Base-by-base conservation (phyloP, 2,888 invertebrate genomes). In the Mythimna pallens region DNA sequence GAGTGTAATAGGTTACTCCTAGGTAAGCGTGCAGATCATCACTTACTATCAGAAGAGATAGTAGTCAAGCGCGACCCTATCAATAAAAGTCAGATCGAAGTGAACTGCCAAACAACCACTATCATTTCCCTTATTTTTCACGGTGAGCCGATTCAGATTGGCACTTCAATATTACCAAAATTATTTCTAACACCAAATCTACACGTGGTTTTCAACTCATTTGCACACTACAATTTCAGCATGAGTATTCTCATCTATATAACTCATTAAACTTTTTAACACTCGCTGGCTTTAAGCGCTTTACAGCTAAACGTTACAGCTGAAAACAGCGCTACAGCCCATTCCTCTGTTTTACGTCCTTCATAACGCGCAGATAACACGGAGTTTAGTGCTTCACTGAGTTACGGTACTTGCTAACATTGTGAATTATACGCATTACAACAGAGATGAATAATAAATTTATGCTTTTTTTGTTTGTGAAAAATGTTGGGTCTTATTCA, bases 191-290 rank as follows among this genome's bases (percentile, higher is more conserved):
- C 62, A 69, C 25, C 1, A 43, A 40, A 4, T 40, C 40, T 47
- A 47, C 47, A 47, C 17, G 10, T 10, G 17, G 1, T 20, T 36
- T 54, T 12, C 65, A 54, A 54, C 22, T 34, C 1, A 74, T 54
- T 50, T 50, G 22, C 20, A 55, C 36, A 47, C 50, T 76, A 17
- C 36, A 30, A 76, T 50, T 76, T 50, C n/a, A 57, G 5, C 40
- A 30, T 40, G 9, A 12, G 62, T 17, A 57, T 78, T 64, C 30
- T 14, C 54, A 47, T 40, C 14, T 7, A 47, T 43, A 50, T 36
- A 52, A 68, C 65, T 59, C 47, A 75, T 80, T 70, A 69, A 75
- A 80, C 70, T 80, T 75, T 78, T 78, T 25, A 68, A 65, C 62
- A 55, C 17, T 63, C 7, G 3, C 25, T 10, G 59, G 30, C 34